These are phyloP conservation scores for Lathamus discolor DNA, from an alignment of 2,113 vertebrate genomes.

Conservation along the genomic window DNA sequence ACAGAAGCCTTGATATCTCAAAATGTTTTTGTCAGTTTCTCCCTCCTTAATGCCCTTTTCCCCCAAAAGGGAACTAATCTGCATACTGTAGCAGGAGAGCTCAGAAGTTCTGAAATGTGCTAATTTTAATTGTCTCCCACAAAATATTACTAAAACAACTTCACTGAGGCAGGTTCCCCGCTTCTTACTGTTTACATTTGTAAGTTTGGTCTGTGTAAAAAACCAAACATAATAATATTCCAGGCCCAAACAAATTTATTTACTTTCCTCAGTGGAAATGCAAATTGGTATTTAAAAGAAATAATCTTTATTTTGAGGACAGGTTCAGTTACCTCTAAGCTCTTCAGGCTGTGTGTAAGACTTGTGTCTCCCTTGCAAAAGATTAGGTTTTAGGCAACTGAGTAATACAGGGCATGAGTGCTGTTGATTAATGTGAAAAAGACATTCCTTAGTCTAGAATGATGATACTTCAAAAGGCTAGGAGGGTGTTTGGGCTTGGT, in stretches of 20 bases:
- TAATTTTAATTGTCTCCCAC: not conserved
- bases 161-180: not conserved
- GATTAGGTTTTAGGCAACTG: not conserved
- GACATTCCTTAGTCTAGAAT: not conserved
- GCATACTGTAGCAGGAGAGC: not conserved
- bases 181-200: not conserved
- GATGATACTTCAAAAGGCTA: not conserved
- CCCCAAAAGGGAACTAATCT: not conserved
- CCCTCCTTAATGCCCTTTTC: not conserved
- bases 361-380: not conserved
- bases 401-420: not conserved
- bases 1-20: not conserved
- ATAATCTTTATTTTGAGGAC: not conserved
- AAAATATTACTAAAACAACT: not conserved
- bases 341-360: fast-evolving
- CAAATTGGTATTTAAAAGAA: not conserved
- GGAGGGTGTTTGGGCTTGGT: not conserved
- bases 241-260: not conserved
- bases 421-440: not conserved
- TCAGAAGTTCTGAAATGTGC: not conserved
- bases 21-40: not conserved
- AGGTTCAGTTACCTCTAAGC: not conserved
- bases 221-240: not conserved
- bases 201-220: not conserved
- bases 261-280: not conserved